Conservation (phyloP, 2,797 vertebrate species). For the Allobates femoralis region DNA sequence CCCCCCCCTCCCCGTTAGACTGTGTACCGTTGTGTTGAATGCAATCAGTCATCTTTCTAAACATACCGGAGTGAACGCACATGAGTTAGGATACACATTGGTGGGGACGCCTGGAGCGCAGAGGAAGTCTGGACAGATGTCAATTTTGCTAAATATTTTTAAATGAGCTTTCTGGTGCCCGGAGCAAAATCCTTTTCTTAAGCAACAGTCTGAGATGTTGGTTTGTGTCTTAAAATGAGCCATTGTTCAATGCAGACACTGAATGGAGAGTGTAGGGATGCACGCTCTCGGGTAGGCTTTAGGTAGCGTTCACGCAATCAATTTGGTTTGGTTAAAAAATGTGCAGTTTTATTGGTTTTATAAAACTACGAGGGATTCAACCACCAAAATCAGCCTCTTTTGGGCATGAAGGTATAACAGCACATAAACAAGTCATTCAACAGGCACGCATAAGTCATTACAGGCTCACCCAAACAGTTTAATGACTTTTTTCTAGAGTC, state of each 20-base stretch:
- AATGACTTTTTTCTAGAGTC: too few relatives aligned
- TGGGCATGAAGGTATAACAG: too few relatives aligned
- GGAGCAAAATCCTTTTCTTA: constrained; percentile 30
- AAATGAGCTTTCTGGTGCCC: constrained; percentile 44
- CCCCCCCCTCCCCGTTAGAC: not conserved
- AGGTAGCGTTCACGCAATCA: too few relatives aligned
- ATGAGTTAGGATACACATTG: constrained; percentile 17
- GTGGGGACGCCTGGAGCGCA: constrained; percentile 35
- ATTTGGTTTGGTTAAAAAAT: too few relatives aligned
- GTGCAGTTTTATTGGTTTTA: too few relatives aligned
- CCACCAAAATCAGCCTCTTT: too few relatives aligned
- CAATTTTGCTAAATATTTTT: constrained; percentile 53
- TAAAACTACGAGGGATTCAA: too few relatives aligned
- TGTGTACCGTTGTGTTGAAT: not conserved
- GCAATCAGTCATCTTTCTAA: constrained; percentile 28
- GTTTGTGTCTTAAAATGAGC: constrained; percentile 29
- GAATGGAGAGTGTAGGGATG: not conserved
- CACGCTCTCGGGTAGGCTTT: too few relatives aligned
- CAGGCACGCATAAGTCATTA: too few relatives aligned
- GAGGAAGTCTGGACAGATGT: constrained; percentile 55
- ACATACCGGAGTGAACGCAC: not conserved
- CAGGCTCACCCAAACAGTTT: too few relatives aligned
- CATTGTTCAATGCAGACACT: constrained; percentile 25
- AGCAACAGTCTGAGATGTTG: constrained; percentile 25
- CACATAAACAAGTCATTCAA: too few relatives aligned